These are phyloP conservation scores for Pseudeuparius sepicola DNA, from an alignment of 2,888 invertebrate species.

Conservation along the genomic window DNA sequence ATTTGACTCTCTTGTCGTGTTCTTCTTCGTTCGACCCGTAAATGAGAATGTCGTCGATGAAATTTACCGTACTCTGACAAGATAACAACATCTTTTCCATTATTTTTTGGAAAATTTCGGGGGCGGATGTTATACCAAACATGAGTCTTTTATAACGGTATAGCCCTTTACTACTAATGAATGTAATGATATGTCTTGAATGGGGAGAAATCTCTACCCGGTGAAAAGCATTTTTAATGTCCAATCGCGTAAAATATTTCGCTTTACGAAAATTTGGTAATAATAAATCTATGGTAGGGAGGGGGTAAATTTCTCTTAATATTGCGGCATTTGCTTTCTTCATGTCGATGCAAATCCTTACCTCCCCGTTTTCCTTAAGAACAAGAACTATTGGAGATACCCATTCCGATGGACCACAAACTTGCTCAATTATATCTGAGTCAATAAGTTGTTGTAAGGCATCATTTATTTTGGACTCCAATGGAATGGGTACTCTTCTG, in stretches of 20 bases:
- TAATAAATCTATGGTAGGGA: slow-evolving; percentile 12
- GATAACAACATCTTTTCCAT: slow-evolving; percentile 6
- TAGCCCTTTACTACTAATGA: slow-evolving; percentile 17
- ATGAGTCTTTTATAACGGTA: slow-evolving; percentile 16
- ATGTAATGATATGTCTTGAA: slow-evolving; percentile 18
- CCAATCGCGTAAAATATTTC: slow-evolving; percentile 13
- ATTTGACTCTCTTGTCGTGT: slow-evolving; percentile 8
- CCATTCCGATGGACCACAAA: slow-evolving; percentile 23
- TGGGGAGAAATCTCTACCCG: slow-evolving; percentile 17
- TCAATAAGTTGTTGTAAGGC: slow-evolving; percentile 22
- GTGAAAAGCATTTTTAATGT: slow-evolving; percentile 18
- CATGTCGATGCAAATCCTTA: slow-evolving; percentile 16
- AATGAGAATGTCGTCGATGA: slow-evolving; percentile 11
- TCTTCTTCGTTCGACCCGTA: slow-evolving; percentile 6
- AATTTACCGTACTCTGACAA: slow-evolving; percentile 6
- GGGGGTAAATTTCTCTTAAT: slow-evolving; percentile 13
- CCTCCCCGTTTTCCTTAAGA: slow-evolving; percentile 12
- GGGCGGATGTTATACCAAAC: too few species aligned
- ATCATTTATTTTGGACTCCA: slow-evolving; percentile 22
- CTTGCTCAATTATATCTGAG: slow-evolving; percentile 25
- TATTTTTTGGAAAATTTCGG: slow-evolving; percentile 11
- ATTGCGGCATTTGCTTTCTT: slow-evolving; percentile 14
- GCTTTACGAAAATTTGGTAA: slow-evolving; percentile 12
- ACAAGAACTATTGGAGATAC: slow-evolving; percentile 13
- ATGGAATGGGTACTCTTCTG: slow-evolving; percentile 28